phyloP scores from a whole-genome alignment of 2,113 vertebrate genomes.

The Centropristis striata region DNA sequence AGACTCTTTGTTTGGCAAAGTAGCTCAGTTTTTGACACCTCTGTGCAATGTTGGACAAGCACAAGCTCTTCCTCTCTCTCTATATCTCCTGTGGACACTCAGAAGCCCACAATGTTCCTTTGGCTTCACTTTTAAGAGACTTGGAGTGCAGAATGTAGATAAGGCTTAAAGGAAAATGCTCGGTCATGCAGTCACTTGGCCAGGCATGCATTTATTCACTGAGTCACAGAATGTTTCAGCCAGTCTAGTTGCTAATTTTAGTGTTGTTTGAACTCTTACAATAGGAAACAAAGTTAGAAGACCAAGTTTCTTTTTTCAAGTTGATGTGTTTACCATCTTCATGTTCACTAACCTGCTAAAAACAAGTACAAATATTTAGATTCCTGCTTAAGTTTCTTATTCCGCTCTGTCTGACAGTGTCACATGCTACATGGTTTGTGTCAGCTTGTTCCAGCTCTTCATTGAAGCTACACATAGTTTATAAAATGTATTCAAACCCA shows the following conservation, averaged over 20 bases:
- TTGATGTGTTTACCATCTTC: not conserved
- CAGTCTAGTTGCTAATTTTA: not conserved
- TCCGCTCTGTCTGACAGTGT: not conserved
- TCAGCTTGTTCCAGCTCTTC: not conserved
- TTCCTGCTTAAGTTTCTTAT: not conserved
- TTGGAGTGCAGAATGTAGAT: not conserved
- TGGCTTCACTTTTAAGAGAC: not conserved
- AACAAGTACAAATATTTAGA: not conserved
- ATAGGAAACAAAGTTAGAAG: not conserved
- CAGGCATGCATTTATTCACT: not conserved
- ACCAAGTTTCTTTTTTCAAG: not conserved
- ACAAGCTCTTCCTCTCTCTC: constrained; percentile 24
- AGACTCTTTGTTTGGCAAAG: constrained; percentile 61
- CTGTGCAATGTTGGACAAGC: constrained; percentile 66
- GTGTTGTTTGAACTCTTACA: not conserved
- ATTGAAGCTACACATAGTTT: not conserved
- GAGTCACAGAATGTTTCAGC: constrained; percentile 13
- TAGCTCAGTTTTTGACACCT: constrained; percentile 64
- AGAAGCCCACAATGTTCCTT: not conserved
- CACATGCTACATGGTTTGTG: not conserved
- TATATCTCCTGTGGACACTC: not conserved
- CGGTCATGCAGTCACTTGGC: constrained; percentile 9
- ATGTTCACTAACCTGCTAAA: not conserved
- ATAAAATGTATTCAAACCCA: not conserved
- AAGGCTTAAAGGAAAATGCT: constrained; percentile 29